phyloP scores from a whole-genome alignment of 2,888 invertebrate genomes.

The Cephus pygmeus region DNA sequence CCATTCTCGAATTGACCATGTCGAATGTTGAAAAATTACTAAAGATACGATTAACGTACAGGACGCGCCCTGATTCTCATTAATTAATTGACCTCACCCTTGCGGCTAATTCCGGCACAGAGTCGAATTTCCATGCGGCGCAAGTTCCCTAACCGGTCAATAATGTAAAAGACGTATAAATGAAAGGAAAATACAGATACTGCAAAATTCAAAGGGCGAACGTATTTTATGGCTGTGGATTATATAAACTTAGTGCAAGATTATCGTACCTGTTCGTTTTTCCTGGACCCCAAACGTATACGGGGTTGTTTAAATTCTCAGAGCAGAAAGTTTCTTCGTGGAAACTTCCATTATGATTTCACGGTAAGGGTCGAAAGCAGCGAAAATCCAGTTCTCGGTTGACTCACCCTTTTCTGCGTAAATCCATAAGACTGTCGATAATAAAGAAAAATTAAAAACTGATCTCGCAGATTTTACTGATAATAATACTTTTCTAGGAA shows the following conservation, averaged over 20 bases:
- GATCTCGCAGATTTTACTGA: no score
- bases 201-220: not conserved
- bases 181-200: not conserved
- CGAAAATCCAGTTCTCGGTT: no score
- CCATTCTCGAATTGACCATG: not conserved
- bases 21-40: not conserved
- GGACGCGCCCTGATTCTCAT: conserved; percentile 1
- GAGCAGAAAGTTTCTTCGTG: no score
- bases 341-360: no score
- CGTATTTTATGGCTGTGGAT: not conserved
- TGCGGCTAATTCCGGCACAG: not conserved
- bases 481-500: no score
- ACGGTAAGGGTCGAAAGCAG: no score
- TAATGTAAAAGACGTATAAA: not conserved
- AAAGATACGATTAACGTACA: not conserved
- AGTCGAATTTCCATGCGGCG: not conserved
- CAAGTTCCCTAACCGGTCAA: not conserved
- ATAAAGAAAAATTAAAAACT: no score
- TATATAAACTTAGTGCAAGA: not conserved
- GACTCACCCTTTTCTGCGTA: no score
- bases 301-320: no score
- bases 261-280: not conserved
- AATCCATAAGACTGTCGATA: no score
- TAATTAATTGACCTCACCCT: conserved; percentile 12
- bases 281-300: no score